These are phyloP conservation scores for Phenganax stokvisi DNA, from an alignment of 92 coral and sea anemone species.

Conservation along the genomic window DNA sequence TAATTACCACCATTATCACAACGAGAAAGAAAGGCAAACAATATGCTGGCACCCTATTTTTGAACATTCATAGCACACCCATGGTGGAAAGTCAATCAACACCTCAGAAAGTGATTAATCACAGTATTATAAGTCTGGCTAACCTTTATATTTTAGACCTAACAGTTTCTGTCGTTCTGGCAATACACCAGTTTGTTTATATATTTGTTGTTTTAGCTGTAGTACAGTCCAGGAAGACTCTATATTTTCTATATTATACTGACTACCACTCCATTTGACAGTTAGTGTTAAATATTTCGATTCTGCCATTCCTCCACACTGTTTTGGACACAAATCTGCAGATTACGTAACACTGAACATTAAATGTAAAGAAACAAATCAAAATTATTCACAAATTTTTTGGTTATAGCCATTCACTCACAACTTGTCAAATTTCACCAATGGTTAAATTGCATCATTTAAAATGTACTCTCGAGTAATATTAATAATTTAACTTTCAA, in stretches of 20 bases:
- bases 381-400: neutral
- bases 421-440: neutral
- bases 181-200: slow-evolving; percentile 82
- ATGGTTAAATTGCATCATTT: neutral
- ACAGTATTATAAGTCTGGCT: neutral
- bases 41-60: too few species aligned
- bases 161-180: slow-evolving; percentile 85
- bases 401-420: neutral
- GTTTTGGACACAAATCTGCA: neutral
- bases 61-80: too few species aligned
- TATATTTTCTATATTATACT: slow-evolving; percentile 64
- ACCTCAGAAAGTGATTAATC: neutral
- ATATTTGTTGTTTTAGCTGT: slow-evolving; percentile 62
- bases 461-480: neutral
- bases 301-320: slow-evolving; percentile 16
- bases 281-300: slow-evolving; percentile 36
- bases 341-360: neutral
- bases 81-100: neutral
- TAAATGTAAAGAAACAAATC: neutral
- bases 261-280: slow-evolving; percentile 95
- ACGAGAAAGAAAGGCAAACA: too few species aligned
- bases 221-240: slow-evolving; percentile 59
- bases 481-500: neutral
- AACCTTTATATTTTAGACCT: slow-evolving; percentile 88
- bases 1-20: too few species aligned